Evolutionary conservation across 2,888 invertebrate species (phyloP).

Genomic region (Folsomia candida): DNA sequence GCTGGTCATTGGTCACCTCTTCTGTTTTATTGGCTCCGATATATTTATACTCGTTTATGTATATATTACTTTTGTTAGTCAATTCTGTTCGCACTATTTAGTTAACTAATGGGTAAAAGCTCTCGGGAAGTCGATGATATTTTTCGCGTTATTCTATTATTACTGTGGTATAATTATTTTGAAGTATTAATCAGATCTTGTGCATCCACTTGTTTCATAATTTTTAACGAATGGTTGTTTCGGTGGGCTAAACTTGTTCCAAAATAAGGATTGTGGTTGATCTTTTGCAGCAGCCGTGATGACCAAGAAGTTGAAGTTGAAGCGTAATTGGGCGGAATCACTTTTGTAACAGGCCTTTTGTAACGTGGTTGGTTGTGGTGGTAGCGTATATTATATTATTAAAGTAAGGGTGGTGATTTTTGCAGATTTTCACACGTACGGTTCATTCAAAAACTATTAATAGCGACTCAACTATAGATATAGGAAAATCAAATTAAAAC

Average conservation of each 20-base stretch:
- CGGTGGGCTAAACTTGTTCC: too few species aligned
- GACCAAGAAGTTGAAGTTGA: not conserved
- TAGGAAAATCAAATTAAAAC: not conserved
- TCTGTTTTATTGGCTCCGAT: not conserved
- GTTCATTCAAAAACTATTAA: not conserved
- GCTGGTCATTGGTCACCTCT: too few species aligned
- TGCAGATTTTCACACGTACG: too few species aligned
- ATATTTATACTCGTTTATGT: not conserved
- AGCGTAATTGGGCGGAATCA: slow-evolving; percentile 12
- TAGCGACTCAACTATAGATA: not conserved
- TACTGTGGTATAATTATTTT: too few species aligned
- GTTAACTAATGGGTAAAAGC: not conserved
- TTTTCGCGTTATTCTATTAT: not conserved
- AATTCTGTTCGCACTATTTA: not conserved
- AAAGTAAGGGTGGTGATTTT: too few species aligned
- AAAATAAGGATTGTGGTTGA: too few species aligned
- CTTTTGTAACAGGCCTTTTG: not conserved
- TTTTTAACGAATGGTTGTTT: too few species aligned
- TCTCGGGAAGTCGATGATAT: not conserved
- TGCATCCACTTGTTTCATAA: not conserved
- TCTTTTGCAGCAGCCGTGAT: too few species aligned
- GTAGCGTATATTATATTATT: not conserved
- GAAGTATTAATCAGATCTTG: too few species aligned
- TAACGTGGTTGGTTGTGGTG: not conserved
- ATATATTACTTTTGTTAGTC: not conserved